These are phyloP conservation scores for Hoplostethus mediterraneus DNA, from an alignment of 2,797 vertebrate species.

Conservation along the genomic window DNA sequence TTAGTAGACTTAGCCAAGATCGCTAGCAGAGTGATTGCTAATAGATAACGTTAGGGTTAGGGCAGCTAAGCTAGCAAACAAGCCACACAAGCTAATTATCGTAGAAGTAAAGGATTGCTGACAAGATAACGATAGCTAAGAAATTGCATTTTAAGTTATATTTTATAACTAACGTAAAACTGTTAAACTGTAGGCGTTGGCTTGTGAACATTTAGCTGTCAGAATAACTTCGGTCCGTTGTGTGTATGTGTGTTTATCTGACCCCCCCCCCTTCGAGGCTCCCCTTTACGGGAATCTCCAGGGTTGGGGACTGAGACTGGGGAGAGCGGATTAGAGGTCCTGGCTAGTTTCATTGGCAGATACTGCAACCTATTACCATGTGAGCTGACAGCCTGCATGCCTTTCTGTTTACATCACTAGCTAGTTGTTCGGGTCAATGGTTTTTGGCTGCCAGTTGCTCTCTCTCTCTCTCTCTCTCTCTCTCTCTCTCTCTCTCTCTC, in stretches of 20 bases:
- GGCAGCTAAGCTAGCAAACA: conserved; percentile 72
- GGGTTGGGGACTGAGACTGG: conserved; percentile 29
- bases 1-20: conserved; percentile 5
- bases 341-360: conserved; percentile 62
- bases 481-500: too few relatives aligned
- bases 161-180: not conserved
- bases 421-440: conserved; percentile 37
- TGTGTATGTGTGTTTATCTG: conserved; percentile 12
- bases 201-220: conserved; percentile 29
- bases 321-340: conserved; percentile 26
- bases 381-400: conserved; percentile 80
- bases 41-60: not conserved
- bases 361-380: conserved; percentile 65
- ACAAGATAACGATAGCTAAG: not conserved
- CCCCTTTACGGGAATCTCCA: conserved; percentile 62
- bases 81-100: conserved; percentile 42
- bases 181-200: not conserved
- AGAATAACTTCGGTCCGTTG: conserved; percentile 60
- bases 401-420: conserved; percentile 85
- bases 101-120: conserved; percentile 13
- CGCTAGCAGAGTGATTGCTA: conserved; percentile 42
- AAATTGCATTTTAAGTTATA: not conserved
- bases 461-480: too few relatives aligned
- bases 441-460: conserved; percentile 35
- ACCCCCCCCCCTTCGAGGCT: conserved; percentile 43